phyloP scores from a whole-genome alignment of 2,888 invertebrate genomes.

The Sthenelais limicola region DNA sequence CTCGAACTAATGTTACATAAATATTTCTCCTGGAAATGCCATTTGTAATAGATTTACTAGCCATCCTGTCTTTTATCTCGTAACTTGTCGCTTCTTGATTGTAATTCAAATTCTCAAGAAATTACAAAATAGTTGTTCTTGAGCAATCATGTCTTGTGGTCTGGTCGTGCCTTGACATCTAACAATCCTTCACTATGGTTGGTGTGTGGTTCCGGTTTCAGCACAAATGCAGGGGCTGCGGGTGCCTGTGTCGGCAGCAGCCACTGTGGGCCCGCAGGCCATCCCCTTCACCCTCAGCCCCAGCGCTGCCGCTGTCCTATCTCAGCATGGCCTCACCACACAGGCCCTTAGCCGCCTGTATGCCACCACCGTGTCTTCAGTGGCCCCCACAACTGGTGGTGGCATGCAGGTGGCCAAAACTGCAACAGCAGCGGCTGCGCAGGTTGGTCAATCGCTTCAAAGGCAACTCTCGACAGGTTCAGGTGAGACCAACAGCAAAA shows the following conservation, averaged over 20 bases:
- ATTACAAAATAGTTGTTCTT: too few species aligned
- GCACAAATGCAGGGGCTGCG: conserved; percentile 42
- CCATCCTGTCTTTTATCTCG: too few species aligned
- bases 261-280: neutral
- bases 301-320: conserved; percentile 15
- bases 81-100: too few species aligned
- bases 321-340: conserved; percentile 24
- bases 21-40: too few species aligned
- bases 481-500: conserved; percentile 20
- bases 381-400: neutral
- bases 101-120: too few species aligned
- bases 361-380: conserved; percentile 20
- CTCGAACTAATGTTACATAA: too few species aligned
- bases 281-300: conserved; percentile 21
- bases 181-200: too few species aligned
- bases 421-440: neutral
- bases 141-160: too few species aligned
- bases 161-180: too few species aligned
- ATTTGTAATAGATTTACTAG: too few species aligned
- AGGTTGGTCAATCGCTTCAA: conserved; percentile 2
- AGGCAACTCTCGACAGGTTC: conserved; percentile 29
- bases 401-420: conserved; percentile 15
- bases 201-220: conserved; percentile 42
- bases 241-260: conserved; percentile 13
- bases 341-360: conserved; percentile 37